These are phyloP conservation scores for Neofelis nebulosa DNA, from an alignment of 2,113 vertebrate genomes.

Conservation along the genomic window DNA sequence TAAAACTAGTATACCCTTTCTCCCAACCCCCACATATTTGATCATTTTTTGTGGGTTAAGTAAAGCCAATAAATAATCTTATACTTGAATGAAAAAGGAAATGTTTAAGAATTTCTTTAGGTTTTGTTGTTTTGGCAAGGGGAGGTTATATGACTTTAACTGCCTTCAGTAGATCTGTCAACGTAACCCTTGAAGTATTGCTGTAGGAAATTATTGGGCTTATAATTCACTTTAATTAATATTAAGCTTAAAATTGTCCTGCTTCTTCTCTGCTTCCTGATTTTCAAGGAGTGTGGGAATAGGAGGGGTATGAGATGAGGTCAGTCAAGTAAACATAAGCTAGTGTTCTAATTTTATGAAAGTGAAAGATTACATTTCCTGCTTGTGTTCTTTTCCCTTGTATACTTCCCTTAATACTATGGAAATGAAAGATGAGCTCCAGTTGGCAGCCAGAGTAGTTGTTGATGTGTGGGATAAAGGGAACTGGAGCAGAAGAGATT, in stretches of 20 bases:
- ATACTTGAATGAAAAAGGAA: constrained; percentile 7
- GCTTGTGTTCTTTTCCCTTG: background rate
- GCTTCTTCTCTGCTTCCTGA: background rate
- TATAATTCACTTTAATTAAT: constrained; percentile 31
- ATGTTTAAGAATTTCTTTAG: constrained; percentile 12
- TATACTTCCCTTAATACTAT: background rate
- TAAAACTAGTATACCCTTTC: background rate
- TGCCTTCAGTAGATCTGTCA: background rate
- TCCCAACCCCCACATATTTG: background rate
- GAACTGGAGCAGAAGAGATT: background rate
- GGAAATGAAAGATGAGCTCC: background rate
- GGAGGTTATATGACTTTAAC: background rate
- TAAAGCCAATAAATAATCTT: background rate
- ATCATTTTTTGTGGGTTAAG: background rate
- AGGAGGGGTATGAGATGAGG: background rate
- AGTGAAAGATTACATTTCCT: background rate
- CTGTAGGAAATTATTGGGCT: background rate
- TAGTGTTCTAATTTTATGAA: background rate
- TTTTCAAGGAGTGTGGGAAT: background rate
- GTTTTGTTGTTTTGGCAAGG: background rate
- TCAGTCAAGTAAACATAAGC: background rate
- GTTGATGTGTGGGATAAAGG: background rate
- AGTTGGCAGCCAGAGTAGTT: background rate
- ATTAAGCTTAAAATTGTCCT: background rate
- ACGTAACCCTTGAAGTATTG: background rate